These are phyloP conservation scores for Hirudinaria manillensis DNA, from an alignment of 2,888 invertebrate genomes.

Conservation along the genomic window DNA sequence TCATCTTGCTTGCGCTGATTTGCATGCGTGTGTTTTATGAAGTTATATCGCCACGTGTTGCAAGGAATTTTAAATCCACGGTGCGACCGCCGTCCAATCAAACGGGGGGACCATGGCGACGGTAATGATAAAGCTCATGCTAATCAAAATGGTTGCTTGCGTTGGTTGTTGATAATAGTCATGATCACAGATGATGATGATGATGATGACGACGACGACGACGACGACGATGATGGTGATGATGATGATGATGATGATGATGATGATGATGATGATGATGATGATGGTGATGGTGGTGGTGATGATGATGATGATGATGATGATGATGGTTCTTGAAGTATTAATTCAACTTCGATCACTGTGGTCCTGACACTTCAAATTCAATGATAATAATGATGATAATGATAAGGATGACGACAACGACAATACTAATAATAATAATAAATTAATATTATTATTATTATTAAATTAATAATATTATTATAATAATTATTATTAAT, in stretches of 20 bases:
- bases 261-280: slow-evolving; percentile 27
- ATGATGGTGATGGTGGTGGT: slow-evolving; percentile 24
- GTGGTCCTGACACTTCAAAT: neutral
- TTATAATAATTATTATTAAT: too few species aligned
- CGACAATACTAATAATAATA: neutral
- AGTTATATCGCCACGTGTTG: too few species aligned
- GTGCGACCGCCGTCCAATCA: too few species aligned
- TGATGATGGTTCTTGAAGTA: slow-evolving; percentile 16
- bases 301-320: slow-evolving; percentile 13
- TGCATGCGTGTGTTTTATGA: too few species aligned
- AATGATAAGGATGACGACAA: slow-evolving; percentile 4
- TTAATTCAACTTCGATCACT: neutral
- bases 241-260: slow-evolving; percentile 26
- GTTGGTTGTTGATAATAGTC: too few species aligned
- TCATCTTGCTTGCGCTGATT: too few species aligned
- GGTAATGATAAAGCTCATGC: too few species aligned
- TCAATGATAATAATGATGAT: slow-evolving; percentile 9
- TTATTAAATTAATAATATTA: too few species aligned
- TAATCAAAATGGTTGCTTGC: too few species aligned
- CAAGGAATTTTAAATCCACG: too few species aligned
- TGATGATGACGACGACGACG: slow-evolving; percentile 12
- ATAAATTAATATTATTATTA: neutral
- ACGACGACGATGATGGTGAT: neutral
- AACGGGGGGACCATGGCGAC: too few species aligned
- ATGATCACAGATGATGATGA: neutral